phyloP scores from a whole-genome alignment of 2,113 vertebrate species.

The Proteles cristata region DNA sequence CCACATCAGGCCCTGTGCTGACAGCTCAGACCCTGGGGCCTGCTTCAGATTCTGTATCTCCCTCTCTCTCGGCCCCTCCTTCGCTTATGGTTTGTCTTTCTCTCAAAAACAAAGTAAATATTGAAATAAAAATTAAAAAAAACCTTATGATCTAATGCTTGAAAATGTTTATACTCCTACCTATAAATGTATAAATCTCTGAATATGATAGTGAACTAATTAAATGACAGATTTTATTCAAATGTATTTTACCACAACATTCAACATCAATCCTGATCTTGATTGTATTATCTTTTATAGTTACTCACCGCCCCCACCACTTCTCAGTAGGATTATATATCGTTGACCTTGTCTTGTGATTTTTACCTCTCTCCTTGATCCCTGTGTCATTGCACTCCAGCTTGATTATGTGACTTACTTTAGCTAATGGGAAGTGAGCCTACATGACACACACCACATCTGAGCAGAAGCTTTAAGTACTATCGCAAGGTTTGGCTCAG shows the following conservation, averaged over 20 bases:
- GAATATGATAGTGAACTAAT: not conserved
- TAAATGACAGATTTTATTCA: not conserved
- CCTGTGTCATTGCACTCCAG: not conserved
- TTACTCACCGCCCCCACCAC: not conserved
- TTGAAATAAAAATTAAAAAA: too few species aligned
- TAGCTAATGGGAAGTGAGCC: not conserved
- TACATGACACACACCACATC: rapidly evolving
- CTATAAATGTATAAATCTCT: not conserved
- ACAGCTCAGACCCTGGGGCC: too few species aligned
- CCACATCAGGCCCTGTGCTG: too few species aligned
- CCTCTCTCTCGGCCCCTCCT: too few species aligned
- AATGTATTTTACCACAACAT: not conserved
- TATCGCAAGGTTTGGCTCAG: not conserved
- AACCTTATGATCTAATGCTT: not conserved
- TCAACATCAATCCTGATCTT: not conserved
- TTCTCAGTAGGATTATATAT: not conserved
- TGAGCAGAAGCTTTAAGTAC: not conserved
- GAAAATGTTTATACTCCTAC: not conserved
- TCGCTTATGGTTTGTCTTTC: too few species aligned
- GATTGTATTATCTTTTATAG: not conserved
- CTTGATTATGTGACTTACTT: not conserved
- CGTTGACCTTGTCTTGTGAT: not conserved
- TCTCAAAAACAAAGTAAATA: too few species aligned
- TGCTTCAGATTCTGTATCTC: too few species aligned
- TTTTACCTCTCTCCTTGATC: not conserved